phyloP scores from a whole-genome alignment of 2,888 invertebrate genomes.

The Azorinus chamasolen region DNA sequence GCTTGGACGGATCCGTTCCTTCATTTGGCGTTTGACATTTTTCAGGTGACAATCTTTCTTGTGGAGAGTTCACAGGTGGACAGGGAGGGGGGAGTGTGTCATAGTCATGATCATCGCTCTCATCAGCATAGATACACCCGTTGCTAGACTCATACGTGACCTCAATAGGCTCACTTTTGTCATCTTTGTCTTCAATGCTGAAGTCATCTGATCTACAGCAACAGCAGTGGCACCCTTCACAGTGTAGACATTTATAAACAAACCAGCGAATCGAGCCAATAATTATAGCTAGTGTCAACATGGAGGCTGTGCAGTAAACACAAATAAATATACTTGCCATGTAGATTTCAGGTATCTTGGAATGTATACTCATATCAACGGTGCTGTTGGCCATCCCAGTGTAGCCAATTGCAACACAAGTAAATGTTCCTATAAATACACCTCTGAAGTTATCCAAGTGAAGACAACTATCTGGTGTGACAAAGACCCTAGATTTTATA shows the following conservation, averaged over 20 bases:
- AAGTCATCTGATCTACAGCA: constrained; percentile 52
- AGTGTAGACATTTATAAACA: constrained; percentile 57
- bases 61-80: constrained; percentile 69
- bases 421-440: constrained; percentile 75
- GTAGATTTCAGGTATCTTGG: constrained; percentile 55
- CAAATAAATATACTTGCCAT: constrained; percentile 71
- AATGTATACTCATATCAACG: constrained; percentile 60
- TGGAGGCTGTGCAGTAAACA: constrained; percentile 59
- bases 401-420: constrained; percentile 75
- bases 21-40: constrained; percentile 70
- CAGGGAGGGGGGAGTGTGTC: constrained; percentile 61
- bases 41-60: constrained; percentile 64
- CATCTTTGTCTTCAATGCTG: constrained; percentile 43
- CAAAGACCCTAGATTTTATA: constrained; percentile 55
- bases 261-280: constrained; percentile 70
- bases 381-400: constrained; percentile 69
- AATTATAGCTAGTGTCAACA: constrained; percentile 71
- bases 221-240: constrained; percentile 58
- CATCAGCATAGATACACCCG: constrained; percentile 18
- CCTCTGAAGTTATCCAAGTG: constrained; percentile 74
- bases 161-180: constrained; percentile 49
- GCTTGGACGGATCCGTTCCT: constrained; percentile 49
- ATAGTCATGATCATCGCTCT: constrained; percentile 49
- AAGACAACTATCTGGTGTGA: constrained; percentile 63
- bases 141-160: constrained; percentile 43